Evolutionary conservation across 2,113 vertebrate species (phyloP), one percentile per base, ranked within the genome.

Genomic region (Mesoclemmys tuberculata): DNA sequence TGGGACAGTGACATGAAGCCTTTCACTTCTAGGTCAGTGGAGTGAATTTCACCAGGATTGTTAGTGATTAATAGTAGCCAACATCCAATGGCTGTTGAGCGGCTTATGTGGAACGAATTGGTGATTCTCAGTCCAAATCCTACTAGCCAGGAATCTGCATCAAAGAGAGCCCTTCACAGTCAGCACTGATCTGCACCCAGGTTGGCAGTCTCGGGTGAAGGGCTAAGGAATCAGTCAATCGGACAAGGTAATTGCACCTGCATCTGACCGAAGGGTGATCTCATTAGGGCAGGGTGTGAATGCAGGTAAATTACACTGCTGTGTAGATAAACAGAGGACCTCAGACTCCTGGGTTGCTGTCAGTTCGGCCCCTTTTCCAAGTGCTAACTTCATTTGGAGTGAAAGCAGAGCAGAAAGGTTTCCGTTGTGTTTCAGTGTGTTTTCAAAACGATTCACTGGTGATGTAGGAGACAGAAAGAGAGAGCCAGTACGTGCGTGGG

Each of bases 401-500:
- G 92, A 79, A 91, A 92, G 13, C 64, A 48, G 85, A 89, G 91
- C 54, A 38, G 85, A 95, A 96, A 90, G 54, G 56, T 86, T 82
- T 35, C 82, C 0, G 0, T 78, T 93, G 82, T 85, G 71, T 41
- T 75, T 41, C n/a, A 75, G 24, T 77, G 26, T 46, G 44, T 95
- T 89, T 95, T 93, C 86, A 68, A 68, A 94, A 77, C 78, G 38
- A 86, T 95, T 84, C 29, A 41, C 56, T 46, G 51, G 83, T 75
- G 81, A 8, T n/a, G 18, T 29, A 3, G 1, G 55, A 77, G 52
- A 48, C 11, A 29, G 87, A 49, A 55, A 54, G 24, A 24, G 55
- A 82, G 84, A 94, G 84, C 81, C 48, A 46, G 85, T 81, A 38
- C 54, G 85, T 88, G 88, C 82, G 80, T 85, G 83, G 64, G 94